phyloP scores from a whole-genome alignment of 2,888 invertebrate genomes.

The Idaea dimidiata region DNA sequence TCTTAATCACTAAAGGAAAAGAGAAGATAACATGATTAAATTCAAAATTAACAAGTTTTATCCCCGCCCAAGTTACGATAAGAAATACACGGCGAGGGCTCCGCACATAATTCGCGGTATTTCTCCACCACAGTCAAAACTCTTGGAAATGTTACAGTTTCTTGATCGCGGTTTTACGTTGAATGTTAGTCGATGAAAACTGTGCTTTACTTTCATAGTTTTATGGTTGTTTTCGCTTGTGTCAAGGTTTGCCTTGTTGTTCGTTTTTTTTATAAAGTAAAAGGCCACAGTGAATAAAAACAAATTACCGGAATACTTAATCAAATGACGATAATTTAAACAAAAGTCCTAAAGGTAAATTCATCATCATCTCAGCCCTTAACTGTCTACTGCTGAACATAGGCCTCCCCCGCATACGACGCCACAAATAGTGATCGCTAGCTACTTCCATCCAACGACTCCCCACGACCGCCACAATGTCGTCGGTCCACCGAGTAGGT shows the following conservation, averaged over 20 bases:
- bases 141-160: conserved; percentile 40
- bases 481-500: too few species aligned
- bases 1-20: conserved; percentile 17
- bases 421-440: too few species aligned
- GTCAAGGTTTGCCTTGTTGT: not conserved
- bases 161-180: conserved; percentile 14
- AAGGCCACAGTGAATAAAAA: not conserved
- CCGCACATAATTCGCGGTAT: conserved; percentile 37
- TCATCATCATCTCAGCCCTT: too few species aligned
- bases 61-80: conserved; percentile 23
- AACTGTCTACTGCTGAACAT: too few species aligned
- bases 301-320: not conserved
- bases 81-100: conserved; percentile 25
- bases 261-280: not conserved
- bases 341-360: not conserved
- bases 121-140: conserved; percentile 23
- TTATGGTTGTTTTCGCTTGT: not conserved
- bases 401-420: too few species aligned
- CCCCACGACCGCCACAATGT: too few species aligned
- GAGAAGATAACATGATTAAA: conserved; percentile 26
- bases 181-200: not conserved
- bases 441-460: too few species aligned
- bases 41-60: conserved; percentile 33
- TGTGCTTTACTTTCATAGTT: not conserved
- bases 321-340: too few species aligned